Evolutionary conservation across 2,113 vertebrate species (phyloP).

Genomic region (Heterochromis multidens): DNA sequence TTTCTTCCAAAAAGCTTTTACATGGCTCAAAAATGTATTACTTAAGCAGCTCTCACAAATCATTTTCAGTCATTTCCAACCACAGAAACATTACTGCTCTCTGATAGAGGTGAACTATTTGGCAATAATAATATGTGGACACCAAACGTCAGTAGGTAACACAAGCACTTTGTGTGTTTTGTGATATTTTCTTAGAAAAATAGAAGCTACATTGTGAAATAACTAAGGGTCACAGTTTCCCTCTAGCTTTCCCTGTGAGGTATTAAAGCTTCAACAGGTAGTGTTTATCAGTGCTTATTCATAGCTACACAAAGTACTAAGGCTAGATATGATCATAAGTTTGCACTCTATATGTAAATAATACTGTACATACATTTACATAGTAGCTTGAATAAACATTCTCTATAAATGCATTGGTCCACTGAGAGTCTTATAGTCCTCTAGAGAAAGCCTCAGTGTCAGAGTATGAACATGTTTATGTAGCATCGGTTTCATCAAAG

Average conservation of each 20-base stretch:
- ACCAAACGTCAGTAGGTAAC: neutral
- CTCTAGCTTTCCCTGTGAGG: slow-evolving; percentile 20
- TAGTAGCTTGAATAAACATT: slow-evolving; percentile 18
- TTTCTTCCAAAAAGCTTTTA: neutral
- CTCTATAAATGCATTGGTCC: slow-evolving; percentile 19
- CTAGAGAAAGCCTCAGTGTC: neutral
- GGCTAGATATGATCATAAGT: slow-evolving; percentile 6
- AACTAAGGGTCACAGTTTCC: slow-evolving; percentile 5
- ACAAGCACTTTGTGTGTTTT: neutral
- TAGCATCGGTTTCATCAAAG: neutral
- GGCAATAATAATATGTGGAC: neutral
- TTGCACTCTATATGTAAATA: slow-evolving; percentile 30
- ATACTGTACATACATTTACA: slow-evolving; percentile 47
- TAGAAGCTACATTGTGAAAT: slow-evolving; percentile 30
- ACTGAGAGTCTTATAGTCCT: neutral
- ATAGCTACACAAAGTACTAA: slow-evolving; percentile 9
- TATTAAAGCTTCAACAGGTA: slow-evolving; percentile 36
- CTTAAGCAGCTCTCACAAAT: neutral
- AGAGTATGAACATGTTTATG: neutral
- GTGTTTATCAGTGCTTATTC: slow-evolving; percentile 4
- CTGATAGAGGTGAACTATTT: neutral
- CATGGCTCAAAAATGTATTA: neutral
- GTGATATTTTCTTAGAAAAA: slow-evolving; percentile 35
- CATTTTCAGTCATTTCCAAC: neutral
- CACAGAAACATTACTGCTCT: neutral